Percentiles rank a stretch among this genome's conserved stretches.
Conservation (phyloP, 2,113 vertebrate species). For the Caretta caretta region DNA sequence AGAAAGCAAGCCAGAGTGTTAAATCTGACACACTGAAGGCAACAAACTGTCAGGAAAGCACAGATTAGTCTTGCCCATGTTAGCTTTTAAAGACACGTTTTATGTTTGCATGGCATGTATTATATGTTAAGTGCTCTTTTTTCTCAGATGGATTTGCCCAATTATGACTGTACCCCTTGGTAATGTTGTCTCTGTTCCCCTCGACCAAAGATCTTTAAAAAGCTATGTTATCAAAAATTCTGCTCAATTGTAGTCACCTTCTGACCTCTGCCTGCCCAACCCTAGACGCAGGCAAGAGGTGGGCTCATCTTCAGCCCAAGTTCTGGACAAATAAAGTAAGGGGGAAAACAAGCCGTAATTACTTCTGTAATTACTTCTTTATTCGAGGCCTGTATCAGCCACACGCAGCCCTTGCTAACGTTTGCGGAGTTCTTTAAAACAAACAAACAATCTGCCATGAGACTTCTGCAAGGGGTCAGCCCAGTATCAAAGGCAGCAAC, state of each 20-base stretch:
- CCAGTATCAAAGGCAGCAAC: not conserved
- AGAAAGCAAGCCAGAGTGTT: not conserved
- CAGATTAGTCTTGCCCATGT: not conserved
- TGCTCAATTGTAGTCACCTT: not conserved
- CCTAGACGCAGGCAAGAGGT: rapidly evolving
- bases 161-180: not conserved
- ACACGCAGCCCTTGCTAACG: not conserved
- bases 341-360: not conserved
- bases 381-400: not conserved
- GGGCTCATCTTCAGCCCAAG: not conserved
- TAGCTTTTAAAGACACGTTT: not conserved
- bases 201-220: not conserved
- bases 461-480: not conserved
- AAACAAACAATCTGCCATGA: not conserved
- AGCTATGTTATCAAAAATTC: not conserved
- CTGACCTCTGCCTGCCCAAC: not conserved
- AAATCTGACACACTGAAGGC: not conserved
- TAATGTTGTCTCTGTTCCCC: not conserved
- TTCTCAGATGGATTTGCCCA: not conserved
- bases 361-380: not conserved
- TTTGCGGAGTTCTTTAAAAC: no score
- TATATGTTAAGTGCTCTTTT: not conserved
- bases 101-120: rapidly evolving
- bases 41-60: not conserved
- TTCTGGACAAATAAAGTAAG: not conserved